A percentile compares a stretch with the other conserved stretches of the same genome.
Evolutionary conservation across 2,888 invertebrate species (phyloP).

Genomic region (Arctia plantaginis): DNA sequence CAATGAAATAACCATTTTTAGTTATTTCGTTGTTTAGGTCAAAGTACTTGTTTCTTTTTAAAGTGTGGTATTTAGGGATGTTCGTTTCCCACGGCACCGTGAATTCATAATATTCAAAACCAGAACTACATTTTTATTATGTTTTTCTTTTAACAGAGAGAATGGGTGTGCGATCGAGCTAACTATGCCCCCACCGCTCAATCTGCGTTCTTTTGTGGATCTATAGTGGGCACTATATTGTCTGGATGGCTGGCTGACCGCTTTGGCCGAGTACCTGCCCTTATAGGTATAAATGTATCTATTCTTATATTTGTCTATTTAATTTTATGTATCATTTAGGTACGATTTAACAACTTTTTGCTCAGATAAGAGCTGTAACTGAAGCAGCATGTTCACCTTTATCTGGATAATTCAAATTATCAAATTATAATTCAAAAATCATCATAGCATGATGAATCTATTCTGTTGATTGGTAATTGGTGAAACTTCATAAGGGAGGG

Average conservation of each 20-base stretch:
- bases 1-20: too few species aligned
- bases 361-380: neutral
- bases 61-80: too few species aligned
- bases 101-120: too few species aligned
- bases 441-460: too few species aligned
- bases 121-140: too few species aligned
- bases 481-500: too few species aligned
- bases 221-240: slow-evolving; percentile 70
- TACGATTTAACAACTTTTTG: neutral
- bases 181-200: slow-evolving; percentile 71
- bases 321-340: neutral
- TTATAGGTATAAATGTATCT: slow-evolving; percentile 4
- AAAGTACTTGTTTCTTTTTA: too few species aligned
- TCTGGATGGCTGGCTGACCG: slow-evolving; percentile 78
- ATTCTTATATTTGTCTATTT: neutral
- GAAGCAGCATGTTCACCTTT: neutral
- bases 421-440: too few species aligned
- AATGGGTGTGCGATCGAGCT: slow-evolving; percentile 75
- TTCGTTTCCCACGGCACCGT: too few species aligned
- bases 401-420: too few species aligned
- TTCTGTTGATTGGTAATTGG: too few species aligned
- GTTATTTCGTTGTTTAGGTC: too few species aligned
- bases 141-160: slow-evolving; percentile 60
- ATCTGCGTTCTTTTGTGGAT: slow-evolving; percentile 73
- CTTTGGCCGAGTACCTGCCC: slow-evolving; percentile 4